These are phyloP conservation scores for Bettongia penicillata DNA, from an alignment of 2,113 vertebrate species.

Conservation along the genomic window DNA sequence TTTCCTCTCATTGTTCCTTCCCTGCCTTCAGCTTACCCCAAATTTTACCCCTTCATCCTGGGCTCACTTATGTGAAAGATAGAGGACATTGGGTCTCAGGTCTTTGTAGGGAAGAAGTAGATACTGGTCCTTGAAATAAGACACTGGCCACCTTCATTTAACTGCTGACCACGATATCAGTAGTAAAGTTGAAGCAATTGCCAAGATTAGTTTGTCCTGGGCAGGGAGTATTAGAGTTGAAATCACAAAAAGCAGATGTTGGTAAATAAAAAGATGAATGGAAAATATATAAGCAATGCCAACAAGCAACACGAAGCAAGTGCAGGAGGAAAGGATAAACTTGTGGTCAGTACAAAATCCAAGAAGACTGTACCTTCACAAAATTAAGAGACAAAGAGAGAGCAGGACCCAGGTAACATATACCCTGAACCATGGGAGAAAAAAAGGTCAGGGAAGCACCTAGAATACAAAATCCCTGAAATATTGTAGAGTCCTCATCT, in stretches of 20 bases:
- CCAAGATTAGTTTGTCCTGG: background rate
- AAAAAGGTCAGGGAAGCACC: background rate
- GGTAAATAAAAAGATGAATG: background rate
- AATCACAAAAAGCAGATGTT: background rate
- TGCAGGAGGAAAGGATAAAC: background rate
- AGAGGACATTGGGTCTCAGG: background rate
- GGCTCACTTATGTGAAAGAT: background rate
- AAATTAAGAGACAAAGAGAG: background rate
- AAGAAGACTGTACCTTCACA: background rate
- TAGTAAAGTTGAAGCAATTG: background rate
- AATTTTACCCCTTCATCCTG: background rate
- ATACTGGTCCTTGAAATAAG: background rate
- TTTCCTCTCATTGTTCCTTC: background rate
- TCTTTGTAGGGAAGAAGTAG: background rate
- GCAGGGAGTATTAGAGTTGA: background rate
- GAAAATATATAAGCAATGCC: background rate
- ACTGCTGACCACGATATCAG: background rate
- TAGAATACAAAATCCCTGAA: background rate
- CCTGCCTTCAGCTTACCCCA: background rate
- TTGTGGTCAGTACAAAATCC: background rate
- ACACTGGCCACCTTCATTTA: background rate
- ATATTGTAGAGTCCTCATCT: rapidly evolving
- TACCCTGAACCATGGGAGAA: background rate
- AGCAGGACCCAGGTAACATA: background rate
- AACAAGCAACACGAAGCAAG: background rate